phyloP scores from a whole-genome alignment of 2,113 vertebrate genomes.

The Alethe castanea region DNA sequence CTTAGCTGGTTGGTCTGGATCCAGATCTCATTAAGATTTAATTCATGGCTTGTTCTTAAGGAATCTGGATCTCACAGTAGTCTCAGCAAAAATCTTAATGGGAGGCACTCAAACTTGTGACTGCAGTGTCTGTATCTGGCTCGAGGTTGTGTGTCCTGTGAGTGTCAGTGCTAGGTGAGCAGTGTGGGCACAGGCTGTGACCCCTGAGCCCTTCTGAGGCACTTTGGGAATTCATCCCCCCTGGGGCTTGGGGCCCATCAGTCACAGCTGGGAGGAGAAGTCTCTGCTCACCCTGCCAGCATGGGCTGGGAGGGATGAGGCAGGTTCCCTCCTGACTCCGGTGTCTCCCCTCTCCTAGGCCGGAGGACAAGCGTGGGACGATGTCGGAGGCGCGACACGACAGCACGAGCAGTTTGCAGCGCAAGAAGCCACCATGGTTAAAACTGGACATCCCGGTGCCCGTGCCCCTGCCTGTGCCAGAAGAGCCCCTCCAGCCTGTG shows the following conservation, averaged over 20 bases:
- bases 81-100: slow-evolving; percentile 17
- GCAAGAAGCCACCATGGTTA: slow-evolving; percentile 97
- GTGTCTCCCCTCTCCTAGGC: slow-evolving; percentile 60
- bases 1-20: slow-evolving; percentile 8
- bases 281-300: background rate
- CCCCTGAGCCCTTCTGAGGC: background rate
- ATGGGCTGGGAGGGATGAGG: rapidly evolving
- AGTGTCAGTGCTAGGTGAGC: background rate
- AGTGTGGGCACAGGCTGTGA: background rate
- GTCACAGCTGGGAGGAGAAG: background rate
- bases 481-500: slow-evolving; percentile 78
- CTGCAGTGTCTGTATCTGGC: background rate
- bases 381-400: slow-evolving; percentile 89
- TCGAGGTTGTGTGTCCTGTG: background rate
- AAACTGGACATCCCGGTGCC: slow-evolving; percentile 92
- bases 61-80: background rate
- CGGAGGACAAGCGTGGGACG: slow-evolving; percentile 65
- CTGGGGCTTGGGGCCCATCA: background rate
- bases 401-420: slow-evolving; percentile 94
- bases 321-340: background rate
- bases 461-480: slow-evolving; percentile 67
- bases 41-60: background rate
- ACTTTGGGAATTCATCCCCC: rapidly evolving
- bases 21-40: slow-evolving; percentile 44
- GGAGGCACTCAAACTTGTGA: background rate